These are phyloP conservation scores for Blastomussa wellsi DNA, from an alignment of 92 coral and sea anemone genomes.

Conservation along the genomic window DNA sequence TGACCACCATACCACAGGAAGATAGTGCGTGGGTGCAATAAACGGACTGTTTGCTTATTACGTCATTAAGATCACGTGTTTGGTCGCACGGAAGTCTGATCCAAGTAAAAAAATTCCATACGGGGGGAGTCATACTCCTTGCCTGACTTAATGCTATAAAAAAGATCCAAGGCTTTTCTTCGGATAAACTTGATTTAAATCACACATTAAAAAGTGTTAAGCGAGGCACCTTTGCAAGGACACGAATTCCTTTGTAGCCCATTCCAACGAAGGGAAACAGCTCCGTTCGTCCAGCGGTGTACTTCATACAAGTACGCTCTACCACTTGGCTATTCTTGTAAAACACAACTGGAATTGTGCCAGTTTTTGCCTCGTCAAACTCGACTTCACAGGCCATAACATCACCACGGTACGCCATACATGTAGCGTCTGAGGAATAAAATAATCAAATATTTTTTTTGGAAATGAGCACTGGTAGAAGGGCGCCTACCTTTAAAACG, in stretches of 20 bases:
- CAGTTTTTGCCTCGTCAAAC: constrained; percentile 7
- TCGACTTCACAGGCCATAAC: constrained; percentile 37
- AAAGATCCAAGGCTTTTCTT: background rate
- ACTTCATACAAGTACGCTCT: constrained; percentile 6
- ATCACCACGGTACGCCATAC: constrained; percentile 39
- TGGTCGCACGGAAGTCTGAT: too few relatives aligned
- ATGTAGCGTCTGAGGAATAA: constrained; percentile 8
- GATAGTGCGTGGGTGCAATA: too few relatives aligned
- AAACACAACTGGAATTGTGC: constrained; percentile 13
- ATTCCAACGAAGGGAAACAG: constrained; percentile 25
- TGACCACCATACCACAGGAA: too few relatives aligned
- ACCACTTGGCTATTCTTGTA: constrained; percentile 26
- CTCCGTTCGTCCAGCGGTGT: background rate
- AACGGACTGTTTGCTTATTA: too few relatives aligned
- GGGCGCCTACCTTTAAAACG: background rate
- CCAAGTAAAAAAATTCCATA: too few relatives aligned
- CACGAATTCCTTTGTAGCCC: constrained; percentile 33
- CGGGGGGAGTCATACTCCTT: too few relatives aligned
- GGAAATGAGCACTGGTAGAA: background rate
- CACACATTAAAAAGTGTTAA: background rate
- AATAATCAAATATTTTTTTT: background rate
- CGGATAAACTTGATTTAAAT: background rate
- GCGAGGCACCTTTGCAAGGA: constrained; percentile 30
- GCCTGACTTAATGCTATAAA: too few relatives aligned
- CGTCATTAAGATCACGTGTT: too few relatives aligned